Percentiles rank a stretch among this genome's conserved stretches.
Evolutionary conservation across 2,888 invertebrate species (phyloP).

Genomic region (Plagodis pulveraria): DNA sequence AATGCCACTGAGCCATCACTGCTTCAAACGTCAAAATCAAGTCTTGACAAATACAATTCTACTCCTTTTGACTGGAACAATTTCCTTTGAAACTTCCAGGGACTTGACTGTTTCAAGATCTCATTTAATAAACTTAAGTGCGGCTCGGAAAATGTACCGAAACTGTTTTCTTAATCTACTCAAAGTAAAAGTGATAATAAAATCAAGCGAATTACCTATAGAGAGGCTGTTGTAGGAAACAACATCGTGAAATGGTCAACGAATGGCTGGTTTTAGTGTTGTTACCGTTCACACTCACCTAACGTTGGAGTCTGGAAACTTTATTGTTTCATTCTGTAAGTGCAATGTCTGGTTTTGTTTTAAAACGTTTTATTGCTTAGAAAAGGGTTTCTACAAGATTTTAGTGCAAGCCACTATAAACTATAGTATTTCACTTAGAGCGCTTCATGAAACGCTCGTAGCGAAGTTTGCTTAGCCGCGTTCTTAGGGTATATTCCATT

Average conservation of each 20-base stretch:
- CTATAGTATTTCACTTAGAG: too few species aligned
- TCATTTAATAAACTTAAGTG: slow-evolving; percentile 23
- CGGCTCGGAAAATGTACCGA: slow-evolving; percentile 8
- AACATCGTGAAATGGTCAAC: slow-evolving; percentile 18
- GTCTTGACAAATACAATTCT: too few species aligned
- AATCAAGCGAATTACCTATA: slow-evolving; percentile 14
- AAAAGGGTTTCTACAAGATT: too few species aligned
- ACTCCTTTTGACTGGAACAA: not conserved
- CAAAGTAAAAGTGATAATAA: slow-evolving; percentile 20
- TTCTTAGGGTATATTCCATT: too few species aligned
- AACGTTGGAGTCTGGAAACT: too few species aligned
- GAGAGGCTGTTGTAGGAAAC: slow-evolving; percentile 5
- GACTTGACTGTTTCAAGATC: slow-evolving; percentile 16
- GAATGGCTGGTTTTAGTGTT: slow-evolving; percentile 20
- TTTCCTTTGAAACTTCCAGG: slow-evolving; percentile 5
- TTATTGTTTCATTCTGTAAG: slow-evolving; percentile 19
- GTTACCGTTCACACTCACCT: slow-evolving; percentile 10
- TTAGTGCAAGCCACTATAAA: too few species aligned
- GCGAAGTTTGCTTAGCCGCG: too few species aligned
- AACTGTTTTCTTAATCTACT: slow-evolving; percentile 21
- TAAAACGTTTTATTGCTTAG: not conserved
- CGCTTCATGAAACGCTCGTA: too few species aligned
- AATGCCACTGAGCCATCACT: too few species aligned
- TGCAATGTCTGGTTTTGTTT: not conserved
- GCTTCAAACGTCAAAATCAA: too few species aligned